phyloP scores from a whole-genome alignment of 2,113 vertebrate genomes.

The Ranitomeya imitator region DNA sequence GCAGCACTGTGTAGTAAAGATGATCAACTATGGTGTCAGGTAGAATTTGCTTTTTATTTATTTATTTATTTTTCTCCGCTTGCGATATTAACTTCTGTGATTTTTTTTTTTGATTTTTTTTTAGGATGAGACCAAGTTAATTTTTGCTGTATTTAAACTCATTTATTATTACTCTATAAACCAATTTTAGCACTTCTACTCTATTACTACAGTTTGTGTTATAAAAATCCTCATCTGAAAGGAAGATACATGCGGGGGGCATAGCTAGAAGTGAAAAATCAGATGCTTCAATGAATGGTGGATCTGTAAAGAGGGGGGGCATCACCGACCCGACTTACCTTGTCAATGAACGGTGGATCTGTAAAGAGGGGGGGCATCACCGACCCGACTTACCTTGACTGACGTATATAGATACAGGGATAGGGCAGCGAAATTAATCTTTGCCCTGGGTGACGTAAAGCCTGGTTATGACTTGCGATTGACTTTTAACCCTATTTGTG shows the following conservation, averaged over 20 bases:
- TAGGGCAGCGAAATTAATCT: no score
- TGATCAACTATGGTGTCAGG: slow-evolving; percentile 95
- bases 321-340: no score
- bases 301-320: no score
- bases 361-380: no score
- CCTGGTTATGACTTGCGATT: no score
- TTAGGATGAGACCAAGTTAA: slow-evolving; percentile 72
- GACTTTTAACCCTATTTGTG: background rate
- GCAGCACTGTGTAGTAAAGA: slow-evolving; percentile 96
- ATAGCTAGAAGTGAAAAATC: no score
- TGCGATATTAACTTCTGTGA: slow-evolving; percentile 74
- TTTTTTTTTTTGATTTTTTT: slow-evolving; percentile 4
- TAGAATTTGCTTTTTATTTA: slow-evolving; percentile 72
- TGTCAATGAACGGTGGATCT: no score
- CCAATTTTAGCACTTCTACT: slow-evolving; percentile 76
- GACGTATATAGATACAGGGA: no score
- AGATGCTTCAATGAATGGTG: no score
- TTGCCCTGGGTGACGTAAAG: no score
- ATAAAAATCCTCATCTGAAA: slow-evolving; percentile 71
- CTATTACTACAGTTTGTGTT: slow-evolving; percentile 75
- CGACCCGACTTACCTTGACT: no score
- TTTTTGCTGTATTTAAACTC: slow-evolving; percentile 81
- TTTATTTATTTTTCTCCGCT: slow-evolving; percentile 82
- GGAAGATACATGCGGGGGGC: background rate
- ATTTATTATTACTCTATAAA: slow-evolving; percentile 73